Evolutionary conservation across 2,113 vertebrate species (phyloP), one percentile per base, ranked within the genome.

Genomic region (Trematocara nigrifrons): DNA sequence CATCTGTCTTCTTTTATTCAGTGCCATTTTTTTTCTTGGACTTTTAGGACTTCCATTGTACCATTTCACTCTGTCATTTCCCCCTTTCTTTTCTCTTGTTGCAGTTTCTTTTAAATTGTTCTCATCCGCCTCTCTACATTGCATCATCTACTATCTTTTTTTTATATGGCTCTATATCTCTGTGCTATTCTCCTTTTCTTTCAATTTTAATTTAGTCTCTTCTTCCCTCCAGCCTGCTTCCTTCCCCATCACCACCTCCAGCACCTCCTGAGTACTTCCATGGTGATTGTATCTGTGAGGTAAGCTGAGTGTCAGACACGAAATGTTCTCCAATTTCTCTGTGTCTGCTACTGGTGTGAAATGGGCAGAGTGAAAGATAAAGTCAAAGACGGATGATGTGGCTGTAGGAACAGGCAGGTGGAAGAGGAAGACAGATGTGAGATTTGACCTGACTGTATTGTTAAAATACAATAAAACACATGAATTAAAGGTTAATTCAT

Each of bases 291-390:
- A 81, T 93, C 91, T 90, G 66, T 3, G 42, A 89, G 87, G 92
- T 95, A 89, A 93, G 89, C 57, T 22, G 49, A 80, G 88, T 89
- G 90, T 91, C 91, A 90, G 88, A 90, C 90, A 89, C 16, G 1
- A 90, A 93, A 90, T 93, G 93, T 87, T 87, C 85, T 87, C 82
- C 92, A 91, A 89, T 93, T 90, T 83, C 87, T 91, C 84, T 81
- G 54, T 42, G 81, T 84, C 90, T 90, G 90, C 79, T 83, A 42
- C 81, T 47, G 82, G 79, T 85, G 83, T 89, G 86, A 78, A 91
- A 90, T 64, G 35, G 49, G 1, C 71, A 76, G 56, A 84, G 40
- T 47, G 74, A 57, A 78, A 85, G 91, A 91, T 89, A 86, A 89
- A 84, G 89, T 88, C 40, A 71, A 81, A 90, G 56, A 64, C 56